phyloP scores from a whole-genome alignment of 2,797 vertebrate genomes.

The Gallirallus australis region DNA sequence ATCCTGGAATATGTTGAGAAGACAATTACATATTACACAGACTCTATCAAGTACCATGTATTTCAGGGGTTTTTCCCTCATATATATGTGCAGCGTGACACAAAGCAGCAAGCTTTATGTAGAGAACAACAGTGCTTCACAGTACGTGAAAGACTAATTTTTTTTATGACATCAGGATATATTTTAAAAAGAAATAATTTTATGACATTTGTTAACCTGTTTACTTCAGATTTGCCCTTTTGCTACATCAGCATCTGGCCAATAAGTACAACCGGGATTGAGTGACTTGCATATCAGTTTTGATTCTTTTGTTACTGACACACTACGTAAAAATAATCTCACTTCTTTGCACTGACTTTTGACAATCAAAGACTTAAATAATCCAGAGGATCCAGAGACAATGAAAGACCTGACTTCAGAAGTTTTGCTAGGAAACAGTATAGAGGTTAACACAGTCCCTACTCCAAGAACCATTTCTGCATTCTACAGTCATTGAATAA shows the following conservation, averaged over 20 bases:
- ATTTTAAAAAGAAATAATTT: background rate
- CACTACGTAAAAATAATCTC: rapidly evolving
- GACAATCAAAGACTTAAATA: background rate
- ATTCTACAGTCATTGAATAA: background rate
- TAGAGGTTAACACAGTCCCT: background rate
- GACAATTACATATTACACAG: background rate
- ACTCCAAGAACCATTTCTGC: background rate
- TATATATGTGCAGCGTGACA: background rate
- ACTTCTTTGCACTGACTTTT: background rate
- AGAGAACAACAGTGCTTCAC: background rate
- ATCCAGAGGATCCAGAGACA: background rate
- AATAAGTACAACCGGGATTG: background rate
- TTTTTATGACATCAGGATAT: background rate
- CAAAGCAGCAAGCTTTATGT: background rate
- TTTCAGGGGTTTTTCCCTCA: background rate
- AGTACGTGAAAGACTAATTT: background rate
- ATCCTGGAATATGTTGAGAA: background rate
- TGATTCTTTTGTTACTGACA: background rate
- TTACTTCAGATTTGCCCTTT: background rate
- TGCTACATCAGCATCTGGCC: background rate
- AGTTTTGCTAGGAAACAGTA: background rate
- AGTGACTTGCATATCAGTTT: background rate
- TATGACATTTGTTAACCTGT: background rate
- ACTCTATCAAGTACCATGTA: rapidly evolving
- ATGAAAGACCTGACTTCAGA: background rate